Conservation (phyloP, 2,888 invertebrate species). For the Clanis bilineata region DNA sequence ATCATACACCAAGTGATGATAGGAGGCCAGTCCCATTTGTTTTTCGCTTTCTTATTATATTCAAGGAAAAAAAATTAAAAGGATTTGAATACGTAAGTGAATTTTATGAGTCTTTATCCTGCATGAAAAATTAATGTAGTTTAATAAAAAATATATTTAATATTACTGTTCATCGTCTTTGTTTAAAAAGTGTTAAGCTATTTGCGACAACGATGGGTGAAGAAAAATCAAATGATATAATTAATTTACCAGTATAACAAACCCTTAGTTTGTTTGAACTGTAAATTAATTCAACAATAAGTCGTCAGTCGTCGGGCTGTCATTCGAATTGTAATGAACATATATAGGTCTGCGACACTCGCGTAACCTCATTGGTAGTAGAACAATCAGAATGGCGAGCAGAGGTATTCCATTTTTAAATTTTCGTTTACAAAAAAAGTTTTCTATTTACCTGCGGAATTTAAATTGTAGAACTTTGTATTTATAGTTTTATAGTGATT, state of each 20-base stretch:
- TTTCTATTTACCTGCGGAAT: background rate
- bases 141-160: too few relatives aligned
- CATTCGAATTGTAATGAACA: constrained; percentile 14
- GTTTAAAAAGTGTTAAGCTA: too few relatives aligned
- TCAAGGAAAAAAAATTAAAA: too few relatives aligned
- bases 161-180: too few relatives aligned
- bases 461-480: background rate
- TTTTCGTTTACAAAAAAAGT: background rate
- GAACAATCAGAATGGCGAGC: constrained; percentile 28
- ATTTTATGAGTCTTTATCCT: too few relatives aligned
- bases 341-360: background rate
- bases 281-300: constrained; percentile 31
- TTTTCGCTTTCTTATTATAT: too few relatives aligned
- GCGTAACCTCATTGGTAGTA: background rate
- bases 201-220: too few relatives aligned
- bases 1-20: too few relatives aligned
- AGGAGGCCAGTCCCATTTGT: too few relatives aligned
- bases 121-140: too few relatives aligned
- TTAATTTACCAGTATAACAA: constrained; percentile 9
- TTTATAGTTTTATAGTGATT: background rate
- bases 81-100: too few relatives aligned
- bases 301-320: constrained; percentile 24
- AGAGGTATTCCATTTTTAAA: constrained; percentile 28
- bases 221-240: background rate
- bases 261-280: constrained; percentile 22